A percentile compares a stretch with the other conserved stretches of the same genome.
Evolutionary conservation across 2,113 vertebrate genomes (phyloP).

Genomic region (Camelus dromedarius): DNA sequence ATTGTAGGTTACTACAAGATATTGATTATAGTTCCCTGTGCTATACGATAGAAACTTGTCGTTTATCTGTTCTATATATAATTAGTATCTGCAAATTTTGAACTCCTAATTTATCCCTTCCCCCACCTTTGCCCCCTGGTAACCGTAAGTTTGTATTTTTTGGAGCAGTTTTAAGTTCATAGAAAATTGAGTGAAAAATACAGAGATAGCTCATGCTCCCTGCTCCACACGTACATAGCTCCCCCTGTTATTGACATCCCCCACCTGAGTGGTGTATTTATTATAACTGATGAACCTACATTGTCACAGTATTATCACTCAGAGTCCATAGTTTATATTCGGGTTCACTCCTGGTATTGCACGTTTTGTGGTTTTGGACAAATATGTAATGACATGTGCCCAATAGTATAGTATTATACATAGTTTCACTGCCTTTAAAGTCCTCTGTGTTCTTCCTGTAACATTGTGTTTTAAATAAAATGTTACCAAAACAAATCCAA

Average conservation of each 20-base stretch:
- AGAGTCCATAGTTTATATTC: not conserved
- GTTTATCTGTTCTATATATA: too few species aligned
- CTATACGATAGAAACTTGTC: too few species aligned
- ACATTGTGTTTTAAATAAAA: not conserved
- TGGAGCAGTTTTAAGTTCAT: not conserved
- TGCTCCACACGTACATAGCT: not conserved
- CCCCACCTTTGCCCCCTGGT: too few species aligned
- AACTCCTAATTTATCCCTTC: too few species aligned
- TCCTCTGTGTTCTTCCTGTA: not conserved
- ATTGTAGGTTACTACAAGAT: too few species aligned
- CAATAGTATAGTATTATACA: not conserved
- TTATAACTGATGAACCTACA: not conserved
- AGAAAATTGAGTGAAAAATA: not conserved
- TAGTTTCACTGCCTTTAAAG: not conserved
- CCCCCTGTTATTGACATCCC: not conserved
- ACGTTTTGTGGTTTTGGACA: not conserved
- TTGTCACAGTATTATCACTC: not conserved
- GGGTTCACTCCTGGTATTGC: not conserved
- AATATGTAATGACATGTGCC: not conserved
- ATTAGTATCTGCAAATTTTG: too few species aligned
- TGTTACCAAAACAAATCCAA: not conserved
- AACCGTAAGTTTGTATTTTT: not conserved
- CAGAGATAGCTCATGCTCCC: not conserved
- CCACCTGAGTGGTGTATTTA: not conserved
- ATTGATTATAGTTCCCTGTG: too few species aligned